These are phyloP conservation scores for Caenorhabditis auriculariae DNA, from an alignment of 2,888 invertebrate genomes.

Conservation along the genomic window DNA sequence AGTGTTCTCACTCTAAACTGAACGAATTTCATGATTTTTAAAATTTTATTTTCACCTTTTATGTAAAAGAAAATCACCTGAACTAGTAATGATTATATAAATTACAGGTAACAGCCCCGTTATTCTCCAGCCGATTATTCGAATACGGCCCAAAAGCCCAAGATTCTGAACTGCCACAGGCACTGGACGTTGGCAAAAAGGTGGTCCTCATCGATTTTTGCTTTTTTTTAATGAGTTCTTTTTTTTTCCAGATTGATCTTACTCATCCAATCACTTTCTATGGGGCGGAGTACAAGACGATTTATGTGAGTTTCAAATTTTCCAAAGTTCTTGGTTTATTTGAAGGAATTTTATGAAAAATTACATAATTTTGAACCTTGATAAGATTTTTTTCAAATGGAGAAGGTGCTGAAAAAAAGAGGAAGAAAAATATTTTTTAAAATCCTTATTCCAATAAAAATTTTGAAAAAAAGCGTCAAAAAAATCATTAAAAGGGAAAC, in stretches of 20 bases:
- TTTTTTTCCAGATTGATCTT: conserved; percentile 28
- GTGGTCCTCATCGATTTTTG: no score
- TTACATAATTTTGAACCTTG: not conserved
- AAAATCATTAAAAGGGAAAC: no score
- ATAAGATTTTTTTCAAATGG: no score
- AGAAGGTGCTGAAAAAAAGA: no score
- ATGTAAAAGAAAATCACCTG: not conserved
- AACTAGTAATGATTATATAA: not conserved
- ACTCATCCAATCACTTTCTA: conserved; percentile 53
- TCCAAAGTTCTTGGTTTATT: not conserved
- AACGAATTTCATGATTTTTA: no score
- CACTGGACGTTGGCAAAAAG: conserved; percentile 56
- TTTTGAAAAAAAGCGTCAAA: no score
- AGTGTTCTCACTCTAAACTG: no score
- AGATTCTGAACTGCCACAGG: conserved; percentile 53
- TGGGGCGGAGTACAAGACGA: conserved; percentile 47
- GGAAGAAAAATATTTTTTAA: no score
- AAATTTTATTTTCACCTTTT: no score
- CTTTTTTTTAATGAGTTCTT: no score
- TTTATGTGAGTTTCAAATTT: conserved; percentile 46
- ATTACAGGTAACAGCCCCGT: conserved; percentile 62
- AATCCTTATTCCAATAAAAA: no score
- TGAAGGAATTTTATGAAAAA: not conserved
- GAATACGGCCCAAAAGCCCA: conserved; percentile 57
- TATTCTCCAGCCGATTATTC: conserved; percentile 62